A percentile compares a stretch with the other conserved stretches of the same genome.
These are phyloP conservation scores for Aphodius sticticus DNA, from an alignment of 2,888 invertebrate species.

Conservation along the genomic window DNA sequence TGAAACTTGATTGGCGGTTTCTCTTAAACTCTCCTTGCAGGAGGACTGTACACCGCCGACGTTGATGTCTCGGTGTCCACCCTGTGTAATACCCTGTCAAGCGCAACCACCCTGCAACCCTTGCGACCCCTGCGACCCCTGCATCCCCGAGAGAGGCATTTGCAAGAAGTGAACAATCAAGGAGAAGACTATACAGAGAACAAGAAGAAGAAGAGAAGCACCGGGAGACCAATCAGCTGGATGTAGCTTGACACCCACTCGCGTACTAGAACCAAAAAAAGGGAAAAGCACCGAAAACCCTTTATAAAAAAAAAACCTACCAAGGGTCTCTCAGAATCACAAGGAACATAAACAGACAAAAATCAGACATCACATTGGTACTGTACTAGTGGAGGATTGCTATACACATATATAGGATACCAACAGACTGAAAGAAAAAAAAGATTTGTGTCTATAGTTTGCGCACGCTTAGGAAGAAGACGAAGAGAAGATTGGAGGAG, in stretches of 20 bases:
- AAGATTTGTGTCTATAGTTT: background rate
- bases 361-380: too few species aligned
- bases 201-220: background rate
- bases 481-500: background rate
- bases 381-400: too few species aligned
- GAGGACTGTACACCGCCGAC: conserved; percentile 36
- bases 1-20: background rate
- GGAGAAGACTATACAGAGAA: background rate
- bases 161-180: background rate
- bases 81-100: conserved; percentile 18
- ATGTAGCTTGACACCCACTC: background rate
- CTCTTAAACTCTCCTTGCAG: conserved; percentile 22
- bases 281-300: background rate
- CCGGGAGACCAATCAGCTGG: too few species aligned
- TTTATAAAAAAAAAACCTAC: background rate
- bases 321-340: background rate
- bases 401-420: too few species aligned
- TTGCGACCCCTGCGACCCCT: conserved; percentile 23
- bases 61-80: conserved; percentile 29
- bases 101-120: conserved; percentile 5
- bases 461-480: background rate
- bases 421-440: background rate
- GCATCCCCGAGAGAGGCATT: conserved; percentile 22
- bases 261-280: conserved; percentile 9
- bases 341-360: too few species aligned